Evolutionary conservation across 2,797 vertebrate genomes (phyloP), one percentile per base, ranked within the genome.

Genomic region (Leptoclinus maculatus): DNA sequence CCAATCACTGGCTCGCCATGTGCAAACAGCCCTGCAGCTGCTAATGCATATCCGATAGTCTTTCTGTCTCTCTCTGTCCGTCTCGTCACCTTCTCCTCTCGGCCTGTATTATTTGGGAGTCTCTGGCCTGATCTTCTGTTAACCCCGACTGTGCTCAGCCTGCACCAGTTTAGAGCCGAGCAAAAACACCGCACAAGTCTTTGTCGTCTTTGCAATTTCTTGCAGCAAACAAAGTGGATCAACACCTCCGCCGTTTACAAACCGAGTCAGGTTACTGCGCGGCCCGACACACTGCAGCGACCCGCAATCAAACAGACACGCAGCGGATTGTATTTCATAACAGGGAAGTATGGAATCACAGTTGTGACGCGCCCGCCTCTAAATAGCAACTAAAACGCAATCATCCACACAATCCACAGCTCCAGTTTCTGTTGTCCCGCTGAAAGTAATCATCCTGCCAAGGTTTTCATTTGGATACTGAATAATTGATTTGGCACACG

Each of bases 381-480:
- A 87, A 88, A 89, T 84, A 82, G 76, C 38, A 77, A 56, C 71
- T 74, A 49, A 86, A 78, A 79, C n/a, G 9, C 29, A 63, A 57
- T 80, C 79, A 53, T 85, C 45, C 38, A 68, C 45, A 71, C 63
- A 79, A 51, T 74, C 66, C 21, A 54, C 59, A 68, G 67, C 70
- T 75, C 41, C 41, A 29, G n/a, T 75, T 71, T 80, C 64, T 67
- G 49, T 83, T 80, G 60, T 85, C 59, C 58, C 63, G 17, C 70
- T 78, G 68, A 82, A 85, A 82, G 79, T 80, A 76, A 74, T 86
- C 82, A 85, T 76, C 70, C 60, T 58, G 78, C 80, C 73, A 73
- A 67, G 62, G 76, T 86, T 90, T 90, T 88, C 67, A 85, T 89
- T 90, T 84, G 66, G 75, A 73, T 83, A 7, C 62, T 88, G 64